Evolutionary conservation across 2,797 vertebrate genomes (phyloP), one percentile per base, ranked within the genome.

Genomic region (Rhadinocentrus ornatus): DNA sequence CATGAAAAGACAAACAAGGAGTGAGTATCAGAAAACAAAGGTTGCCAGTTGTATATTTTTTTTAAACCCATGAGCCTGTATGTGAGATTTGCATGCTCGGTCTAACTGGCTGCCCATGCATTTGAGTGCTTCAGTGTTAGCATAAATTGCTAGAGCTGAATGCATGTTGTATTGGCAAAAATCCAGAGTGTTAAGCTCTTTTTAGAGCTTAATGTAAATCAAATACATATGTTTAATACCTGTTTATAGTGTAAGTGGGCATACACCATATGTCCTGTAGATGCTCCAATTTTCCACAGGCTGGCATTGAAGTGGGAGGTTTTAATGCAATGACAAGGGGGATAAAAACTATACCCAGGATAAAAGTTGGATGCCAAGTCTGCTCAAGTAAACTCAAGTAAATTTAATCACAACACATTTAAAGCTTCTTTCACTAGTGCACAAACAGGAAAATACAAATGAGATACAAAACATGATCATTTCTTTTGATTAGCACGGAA

Each of bases 281-380:
- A 84, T 60, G 72, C 76, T n/a, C 68, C 9, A 69, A 92, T 92
- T 92, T 54, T 85, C 71, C 85, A 90, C 90, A 87, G 72, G 46
- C 88, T 88, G 87, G 8, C 59, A 34, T 0, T 85, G 71, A 83
- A 88, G 87, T 73, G 66, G 74, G 27, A 5, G 76, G 20, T 54
- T 75, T 85, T 80, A 90, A 92, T 71, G 66, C 39, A 82, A 79
- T 85, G 81, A 88, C 70, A 83, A 69, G 84, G 81, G 31, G 70
- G 83, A 86, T 87, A 7, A 64, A 71, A 67, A 34, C 12, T 53
- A 62, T 55, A 62, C 31, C 41, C 27, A 62, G 63, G 57, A 44
- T 54, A 52, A 75, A n/a, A 7, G 34, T 77, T 71, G 35, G 65
- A 81, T 32, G 46, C 34, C 57, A 67, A 59, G 77, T 64, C 70